Evolutionary conservation across 2,888 invertebrate genomes (phyloP).

Genomic region (Drosophila suboccidentalis): DNA sequence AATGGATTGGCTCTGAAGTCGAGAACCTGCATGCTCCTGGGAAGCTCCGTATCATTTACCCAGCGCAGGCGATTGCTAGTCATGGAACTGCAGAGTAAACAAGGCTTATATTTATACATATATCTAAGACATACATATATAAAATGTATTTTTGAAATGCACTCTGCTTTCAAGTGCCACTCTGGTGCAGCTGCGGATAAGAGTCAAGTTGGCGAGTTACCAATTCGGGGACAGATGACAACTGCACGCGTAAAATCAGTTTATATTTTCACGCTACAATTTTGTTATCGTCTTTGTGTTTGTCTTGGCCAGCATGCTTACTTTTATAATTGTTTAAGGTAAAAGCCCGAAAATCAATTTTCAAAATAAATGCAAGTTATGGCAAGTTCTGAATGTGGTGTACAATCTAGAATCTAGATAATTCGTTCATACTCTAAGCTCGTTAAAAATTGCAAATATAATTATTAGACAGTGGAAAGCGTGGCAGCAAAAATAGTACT

Average conservation of each 20-base stretch:
- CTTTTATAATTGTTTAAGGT: slow-evolving; percentile 30
- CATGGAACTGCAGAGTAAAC: slow-evolving; percentile 87
- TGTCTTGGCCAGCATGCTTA: slow-evolving; percentile 60
- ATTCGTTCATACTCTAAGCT: too few species aligned
- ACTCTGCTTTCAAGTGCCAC: slow-evolving; percentile 68
- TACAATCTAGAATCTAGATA: too few species aligned
- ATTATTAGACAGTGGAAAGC: too few species aligned
- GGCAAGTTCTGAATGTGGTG: too few species aligned
- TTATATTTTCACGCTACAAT: slow-evolving; percentile 47
- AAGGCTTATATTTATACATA: slow-evolving; percentile 3
- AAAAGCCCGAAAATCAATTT: background rate
- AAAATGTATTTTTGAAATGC: slow-evolving; percentile 45
- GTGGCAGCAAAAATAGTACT: too few species aligned
- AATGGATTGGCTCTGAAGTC: slow-evolving; percentile 95
- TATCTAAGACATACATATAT: slow-evolving; percentile 6
- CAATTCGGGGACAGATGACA: slow-evolving; percentile 55
- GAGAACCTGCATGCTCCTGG: slow-evolving; percentile 90
- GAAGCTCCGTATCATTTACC: slow-evolving; percentile 90
- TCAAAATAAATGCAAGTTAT: background rate
- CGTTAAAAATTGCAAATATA: too few species aligned
- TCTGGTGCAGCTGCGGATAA: slow-evolving; percentile 65
- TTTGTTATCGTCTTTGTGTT: slow-evolving; percentile 58
- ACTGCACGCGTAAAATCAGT: slow-evolving; percentile 60
- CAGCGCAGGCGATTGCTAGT: slow-evolving; percentile 93
- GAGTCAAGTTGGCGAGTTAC: slow-evolving; percentile 65